Evolutionary conservation across 2,888 invertebrate genomes (phyloP).

Genomic region (Drosophila paramelanica): DNA sequence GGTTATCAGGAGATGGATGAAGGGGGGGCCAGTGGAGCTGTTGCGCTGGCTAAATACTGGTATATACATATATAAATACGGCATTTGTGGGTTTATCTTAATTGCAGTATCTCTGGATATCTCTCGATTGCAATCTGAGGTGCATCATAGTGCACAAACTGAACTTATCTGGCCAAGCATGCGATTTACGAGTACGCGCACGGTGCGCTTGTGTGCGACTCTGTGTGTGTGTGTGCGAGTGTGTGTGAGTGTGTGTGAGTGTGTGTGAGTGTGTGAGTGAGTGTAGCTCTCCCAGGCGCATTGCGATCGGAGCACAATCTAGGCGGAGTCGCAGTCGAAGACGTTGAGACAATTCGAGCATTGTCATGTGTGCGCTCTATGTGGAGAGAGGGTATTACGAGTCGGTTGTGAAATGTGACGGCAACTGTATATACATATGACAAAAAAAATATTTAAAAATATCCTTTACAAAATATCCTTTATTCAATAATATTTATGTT

Average conservation of each 20-base stretch:
- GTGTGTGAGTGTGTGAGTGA: slow-evolving; percentile 8
- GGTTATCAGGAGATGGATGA: slow-evolving; percentile 20
- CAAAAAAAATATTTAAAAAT: no score
- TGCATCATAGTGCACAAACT: slow-evolving; percentile 71
- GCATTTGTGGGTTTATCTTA: slow-evolving; percentile 71
- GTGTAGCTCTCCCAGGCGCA: slow-evolving; percentile 57
- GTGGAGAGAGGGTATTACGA: not conserved
- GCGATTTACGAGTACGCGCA: slow-evolving; percentile 36
- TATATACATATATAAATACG: slow-evolving; percentile 23
- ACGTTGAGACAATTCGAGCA: slow-evolving; percentile 57
- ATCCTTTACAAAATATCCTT: no score
- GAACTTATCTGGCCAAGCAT: slow-evolving; percentile 69
- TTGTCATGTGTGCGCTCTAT: slow-evolving; percentile 56
- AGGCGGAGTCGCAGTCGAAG: slow-evolving; percentile 54
- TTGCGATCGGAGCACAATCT: slow-evolving; percentile 60
- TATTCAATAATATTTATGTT: no score
- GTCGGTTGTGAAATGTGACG: not conserved
- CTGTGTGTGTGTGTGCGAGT: slow-evolving; percentile 11
- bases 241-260: slow-evolving; percentile 3
- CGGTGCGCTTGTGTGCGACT: slow-evolving; percentile 5
- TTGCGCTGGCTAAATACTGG: slow-evolving; percentile 48
- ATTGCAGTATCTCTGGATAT: slow-evolving; percentile 77
- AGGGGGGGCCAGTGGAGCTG: not conserved
- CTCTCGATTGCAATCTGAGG: slow-evolving; percentile 72
- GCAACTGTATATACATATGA: not conserved